Evolutionary conservation across 2,113 vertebrate species (phyloP).

Genomic region (Cinclus cinclus): DNA sequence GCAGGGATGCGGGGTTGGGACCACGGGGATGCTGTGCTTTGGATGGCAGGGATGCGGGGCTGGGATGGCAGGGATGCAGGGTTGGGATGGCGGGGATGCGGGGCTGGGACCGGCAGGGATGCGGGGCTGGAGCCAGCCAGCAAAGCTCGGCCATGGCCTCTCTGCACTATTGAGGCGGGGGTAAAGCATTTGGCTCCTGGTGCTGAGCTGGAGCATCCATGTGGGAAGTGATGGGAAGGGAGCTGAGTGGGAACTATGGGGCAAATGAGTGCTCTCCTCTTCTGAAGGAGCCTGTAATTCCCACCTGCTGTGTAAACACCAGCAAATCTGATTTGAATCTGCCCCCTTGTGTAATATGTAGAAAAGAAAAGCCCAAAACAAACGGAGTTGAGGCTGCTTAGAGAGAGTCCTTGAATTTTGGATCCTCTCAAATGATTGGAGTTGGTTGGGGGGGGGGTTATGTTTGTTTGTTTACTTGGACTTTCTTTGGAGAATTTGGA

Average conservation of each 20-base stretch:
- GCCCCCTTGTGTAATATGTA: background rate
- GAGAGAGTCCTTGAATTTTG: background rate
- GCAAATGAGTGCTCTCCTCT: background rate
- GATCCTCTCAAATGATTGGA: background rate
- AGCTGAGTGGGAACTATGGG: background rate
- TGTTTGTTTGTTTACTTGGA: background rate
- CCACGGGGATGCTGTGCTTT: no score
- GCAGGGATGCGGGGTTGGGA: no score
- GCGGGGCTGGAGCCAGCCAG: background rate
- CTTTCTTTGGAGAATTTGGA: background rate
- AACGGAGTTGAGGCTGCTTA: background rate
- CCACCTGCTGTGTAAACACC: background rate
- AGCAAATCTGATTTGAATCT: background rate
- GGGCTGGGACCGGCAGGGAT: background rate
- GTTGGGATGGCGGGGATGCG: no score
- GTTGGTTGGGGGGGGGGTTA: background rate
- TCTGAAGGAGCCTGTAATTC: background rate
- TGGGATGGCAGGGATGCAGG: no score
- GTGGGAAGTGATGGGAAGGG: background rate
- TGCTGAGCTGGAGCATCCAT: background rate
- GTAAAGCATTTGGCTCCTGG: background rate
- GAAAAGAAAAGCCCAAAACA: background rate
- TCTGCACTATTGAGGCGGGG: fast-evolving
- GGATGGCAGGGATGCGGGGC: no score
- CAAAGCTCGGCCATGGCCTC: background rate